These are phyloP conservation scores for Spilogale gracilis DNA, from an alignment of 2,113 vertebrate genomes.

Conservation along the genomic window DNA sequence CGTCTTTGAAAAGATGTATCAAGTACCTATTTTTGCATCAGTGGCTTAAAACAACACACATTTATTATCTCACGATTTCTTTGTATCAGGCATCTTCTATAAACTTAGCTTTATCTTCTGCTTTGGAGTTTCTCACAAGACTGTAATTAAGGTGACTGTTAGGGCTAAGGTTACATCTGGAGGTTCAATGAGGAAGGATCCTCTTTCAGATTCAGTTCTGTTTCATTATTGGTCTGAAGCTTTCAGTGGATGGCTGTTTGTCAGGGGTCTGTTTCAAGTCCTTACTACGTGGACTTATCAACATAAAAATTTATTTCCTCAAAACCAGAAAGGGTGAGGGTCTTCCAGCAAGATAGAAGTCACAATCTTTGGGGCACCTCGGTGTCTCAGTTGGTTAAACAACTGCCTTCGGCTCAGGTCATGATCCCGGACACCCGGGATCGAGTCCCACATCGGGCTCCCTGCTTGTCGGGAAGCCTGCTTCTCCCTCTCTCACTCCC, in stretches of 20 bases:
- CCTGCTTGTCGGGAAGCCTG: no score
- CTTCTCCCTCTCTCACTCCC: no score
- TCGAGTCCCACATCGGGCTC: no score
- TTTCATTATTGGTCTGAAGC: background rate
- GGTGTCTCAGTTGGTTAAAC: no score
- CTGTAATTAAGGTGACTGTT: background rate
- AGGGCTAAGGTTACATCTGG: background rate
- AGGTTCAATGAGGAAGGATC: background rate
- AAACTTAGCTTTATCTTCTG: background rate
- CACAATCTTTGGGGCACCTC: background rate
- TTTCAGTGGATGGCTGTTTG: background rate
- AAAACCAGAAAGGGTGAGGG: background rate
- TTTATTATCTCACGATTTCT: background rate
- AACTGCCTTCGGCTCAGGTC: no score
- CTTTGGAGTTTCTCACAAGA: background rate
- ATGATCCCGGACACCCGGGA: no score
- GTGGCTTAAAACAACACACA: background rate
- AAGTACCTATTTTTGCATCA: background rate
- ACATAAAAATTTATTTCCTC: background rate
- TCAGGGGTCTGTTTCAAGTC: background rate
- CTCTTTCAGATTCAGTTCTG: background rate
- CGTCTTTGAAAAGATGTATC: background rate
- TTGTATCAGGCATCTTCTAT: background rate
- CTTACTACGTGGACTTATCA: background rate
- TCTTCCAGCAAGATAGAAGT: background rate